phyloP scores from a whole-genome alignment of 2,888 invertebrate genomes.

The Prenolepis imparis region DNA sequence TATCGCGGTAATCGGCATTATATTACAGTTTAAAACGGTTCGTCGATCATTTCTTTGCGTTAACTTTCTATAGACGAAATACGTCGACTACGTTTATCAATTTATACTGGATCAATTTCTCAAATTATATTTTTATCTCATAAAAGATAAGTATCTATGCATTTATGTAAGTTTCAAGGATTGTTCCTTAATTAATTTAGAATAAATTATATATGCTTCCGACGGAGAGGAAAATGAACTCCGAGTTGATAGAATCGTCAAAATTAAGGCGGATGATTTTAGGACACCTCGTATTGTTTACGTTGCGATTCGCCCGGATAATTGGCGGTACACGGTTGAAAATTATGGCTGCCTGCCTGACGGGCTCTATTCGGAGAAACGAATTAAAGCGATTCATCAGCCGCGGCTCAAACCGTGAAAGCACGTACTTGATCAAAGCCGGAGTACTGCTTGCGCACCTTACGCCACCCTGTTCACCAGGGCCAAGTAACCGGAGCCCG shows the following conservation, averaged over 20 bases:
- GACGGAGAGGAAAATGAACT: not conserved
- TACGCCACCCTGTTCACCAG: constrained; percentile 59
- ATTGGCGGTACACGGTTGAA: constrained; percentile 46
- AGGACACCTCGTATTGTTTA: constrained; percentile 22
- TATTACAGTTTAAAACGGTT: constrained; percentile 68
- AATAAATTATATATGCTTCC: not conserved
- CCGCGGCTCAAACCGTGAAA: constrained; percentile 66
- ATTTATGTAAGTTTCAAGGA: too few species aligned
- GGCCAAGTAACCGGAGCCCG: constrained; percentile 70
- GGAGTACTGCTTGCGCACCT: constrained; percentile 62
- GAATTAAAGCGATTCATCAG: constrained; percentile 72
- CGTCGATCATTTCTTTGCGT: constrained; percentile 62
- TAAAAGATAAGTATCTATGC: too few species aligned
- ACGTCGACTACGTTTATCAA: not conserved
- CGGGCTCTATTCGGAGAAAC: constrained; percentile 64
- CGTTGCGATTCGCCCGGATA: constrained; percentile 40
- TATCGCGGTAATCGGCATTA: constrained; percentile 60
- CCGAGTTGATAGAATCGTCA: not conserved
- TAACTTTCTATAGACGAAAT: constrained; percentile 36
- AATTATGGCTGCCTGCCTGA: constrained; percentile 61
- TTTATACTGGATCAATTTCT: not conserved
- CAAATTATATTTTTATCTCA: constrained; percentile 3
- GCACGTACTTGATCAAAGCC: constrained; percentile 71
- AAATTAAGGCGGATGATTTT: not conserved
- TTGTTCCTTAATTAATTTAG: too few species aligned